Conservation (phyloP, 2,888 invertebrate species). For the Catocala fraxini region DNA sequence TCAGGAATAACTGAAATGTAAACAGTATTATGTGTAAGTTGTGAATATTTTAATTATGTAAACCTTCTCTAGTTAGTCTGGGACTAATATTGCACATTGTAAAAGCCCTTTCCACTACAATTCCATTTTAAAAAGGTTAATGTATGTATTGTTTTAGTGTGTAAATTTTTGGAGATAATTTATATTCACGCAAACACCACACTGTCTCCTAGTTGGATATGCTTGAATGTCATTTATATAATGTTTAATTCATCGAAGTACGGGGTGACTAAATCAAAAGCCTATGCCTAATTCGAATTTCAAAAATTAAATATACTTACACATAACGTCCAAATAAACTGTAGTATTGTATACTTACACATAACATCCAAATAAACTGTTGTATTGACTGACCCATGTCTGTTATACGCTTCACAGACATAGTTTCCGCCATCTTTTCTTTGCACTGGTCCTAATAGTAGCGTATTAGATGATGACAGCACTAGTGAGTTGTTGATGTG, state of each 20-base stretch:
- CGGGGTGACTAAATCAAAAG: conserved; percentile 2
- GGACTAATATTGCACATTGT: too few relatives aligned
- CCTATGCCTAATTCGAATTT: background rate
- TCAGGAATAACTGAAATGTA: conserved; percentile 92
- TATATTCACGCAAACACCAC: background rate
- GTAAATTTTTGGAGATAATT: too few relatives aligned
- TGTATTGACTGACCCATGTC: conserved; percentile 92
- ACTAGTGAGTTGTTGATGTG: conserved; percentile 68
- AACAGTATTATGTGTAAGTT: background rate
- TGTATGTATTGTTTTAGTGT: too few relatives aligned
- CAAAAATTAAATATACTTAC: conserved; percentile 87
- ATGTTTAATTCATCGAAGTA: background rate
- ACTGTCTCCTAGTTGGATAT: too few relatives aligned
- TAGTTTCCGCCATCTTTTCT: conserved; percentile 92
- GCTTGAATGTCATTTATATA: too few relatives aligned
- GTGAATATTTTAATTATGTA: too few relatives aligned
- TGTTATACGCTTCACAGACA: conserved; percentile 92
- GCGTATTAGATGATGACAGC: conserved; percentile 77
- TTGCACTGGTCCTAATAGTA: conserved; percentile 89
- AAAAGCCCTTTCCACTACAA: too few relatives aligned
- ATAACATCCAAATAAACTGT: conserved; percentile 92
- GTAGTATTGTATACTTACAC: conserved; percentile 92
- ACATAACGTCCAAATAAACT: conserved; percentile 93
- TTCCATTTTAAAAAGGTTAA: too few relatives aligned
- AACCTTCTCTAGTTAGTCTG: too few relatives aligned